A percentile compares a stretch with the other conserved stretches of the same genome.
Evolutionary conservation across 2,797 vertebrate genomes (phyloP).

Genomic region (Rhabdomys pumilio): DNA sequence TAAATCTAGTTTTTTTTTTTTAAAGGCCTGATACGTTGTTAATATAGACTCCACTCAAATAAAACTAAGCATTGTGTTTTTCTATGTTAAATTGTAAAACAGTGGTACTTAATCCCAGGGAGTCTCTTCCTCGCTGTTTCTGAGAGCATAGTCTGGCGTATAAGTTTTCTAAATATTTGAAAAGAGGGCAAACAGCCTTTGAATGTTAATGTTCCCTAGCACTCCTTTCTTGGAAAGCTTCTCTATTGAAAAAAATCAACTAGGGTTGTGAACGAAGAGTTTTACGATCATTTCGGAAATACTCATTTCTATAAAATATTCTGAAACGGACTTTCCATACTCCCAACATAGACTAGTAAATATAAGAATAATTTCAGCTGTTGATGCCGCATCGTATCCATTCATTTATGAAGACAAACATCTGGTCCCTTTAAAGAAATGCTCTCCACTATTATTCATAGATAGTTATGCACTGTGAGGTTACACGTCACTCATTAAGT

Average conservation of each 20-base stretch:
- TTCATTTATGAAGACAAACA: conserved; percentile 17
- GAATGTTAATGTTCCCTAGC: not conserved
- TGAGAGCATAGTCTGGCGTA: not conserved
- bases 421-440: conserved; percentile 51
- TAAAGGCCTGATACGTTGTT: not conserved
- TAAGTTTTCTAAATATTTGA: not conserved
- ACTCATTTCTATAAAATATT: conserved; percentile 34
- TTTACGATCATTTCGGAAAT: conserved; percentile 1
- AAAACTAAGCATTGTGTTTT: conserved; percentile 8
- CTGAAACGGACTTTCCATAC: not conserved
- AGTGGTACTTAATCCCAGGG: not conserved
- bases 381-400: not conserved
- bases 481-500: not conserved
- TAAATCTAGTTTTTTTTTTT: conserved; percentile 41
- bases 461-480: not conserved
- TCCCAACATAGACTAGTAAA: not conserved
- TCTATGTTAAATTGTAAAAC: not conserved
- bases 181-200: not conserved
- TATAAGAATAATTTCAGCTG: not conserved
- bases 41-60: not conserved
- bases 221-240: not conserved
- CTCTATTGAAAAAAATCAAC: not conserved
- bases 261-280: not conserved
- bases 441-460: not conserved
- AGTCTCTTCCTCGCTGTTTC: not conserved